These are phyloP conservation scores for Teleogryllus occipitalis DNA, from an alignment of 1,140 invertebrate species.

Conservation along the genomic window DNA sequence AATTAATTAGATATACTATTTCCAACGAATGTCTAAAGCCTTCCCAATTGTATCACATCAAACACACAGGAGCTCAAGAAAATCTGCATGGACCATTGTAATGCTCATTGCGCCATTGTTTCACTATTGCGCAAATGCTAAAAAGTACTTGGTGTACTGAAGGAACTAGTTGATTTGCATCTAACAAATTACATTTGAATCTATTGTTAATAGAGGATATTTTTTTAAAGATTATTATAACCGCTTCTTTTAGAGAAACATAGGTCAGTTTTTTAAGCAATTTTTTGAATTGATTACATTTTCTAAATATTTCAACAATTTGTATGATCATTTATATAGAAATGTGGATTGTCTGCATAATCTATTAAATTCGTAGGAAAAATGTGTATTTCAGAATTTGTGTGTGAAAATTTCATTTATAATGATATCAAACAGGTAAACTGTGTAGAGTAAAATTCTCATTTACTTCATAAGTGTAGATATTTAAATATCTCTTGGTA, in stretches of 20 bases:
- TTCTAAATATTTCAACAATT: not conserved
- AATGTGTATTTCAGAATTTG: not conserved
- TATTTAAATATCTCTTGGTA: not conserved
- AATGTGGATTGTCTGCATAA: not conserved
- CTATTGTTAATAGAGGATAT: not conserved
- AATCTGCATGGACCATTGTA: not conserved
- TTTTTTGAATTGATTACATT: not conserved
- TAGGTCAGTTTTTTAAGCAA: not conserved
- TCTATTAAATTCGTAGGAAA: not conserved
- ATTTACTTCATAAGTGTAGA: not conserved
- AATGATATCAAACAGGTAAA: no score
- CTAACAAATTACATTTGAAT: not conserved
- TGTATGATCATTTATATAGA: not conserved
- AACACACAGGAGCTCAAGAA: no score
- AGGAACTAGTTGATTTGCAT: not conserved
- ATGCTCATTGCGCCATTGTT: not conserved
- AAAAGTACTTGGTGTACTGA: no score
- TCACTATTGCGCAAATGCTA: not conserved
- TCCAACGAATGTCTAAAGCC: not conserved
- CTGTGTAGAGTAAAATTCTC: not conserved
- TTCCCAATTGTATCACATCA: no score
- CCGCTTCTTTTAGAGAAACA: not conserved
- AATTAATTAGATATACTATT: not conserved
- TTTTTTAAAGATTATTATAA: not conserved
- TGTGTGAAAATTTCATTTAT: not conserved